phyloP scores from a whole-genome alignment of 2,113 vertebrate genomes.

The Heptranchias perlo region DNA sequence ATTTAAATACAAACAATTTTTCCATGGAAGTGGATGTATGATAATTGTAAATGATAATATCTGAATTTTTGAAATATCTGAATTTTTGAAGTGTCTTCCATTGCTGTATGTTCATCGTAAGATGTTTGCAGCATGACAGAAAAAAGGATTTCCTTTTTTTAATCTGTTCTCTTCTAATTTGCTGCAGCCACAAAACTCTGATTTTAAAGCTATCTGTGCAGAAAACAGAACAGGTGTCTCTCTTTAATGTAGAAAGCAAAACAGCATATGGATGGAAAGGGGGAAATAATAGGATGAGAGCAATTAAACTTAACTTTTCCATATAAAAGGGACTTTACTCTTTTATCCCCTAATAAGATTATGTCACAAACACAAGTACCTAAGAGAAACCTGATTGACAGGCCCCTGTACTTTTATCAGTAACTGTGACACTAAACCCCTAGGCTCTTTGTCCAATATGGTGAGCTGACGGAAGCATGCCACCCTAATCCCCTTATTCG shows the following conservation, averaged over 20 bases:
- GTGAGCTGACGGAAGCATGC: conserved; percentile 94
- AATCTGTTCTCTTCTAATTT: neutral
- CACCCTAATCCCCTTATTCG: conserved; percentile 98
- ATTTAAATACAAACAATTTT: neutral
- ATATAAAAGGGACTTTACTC: conserved; percentile 70
- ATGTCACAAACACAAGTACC: conserved; percentile 78
- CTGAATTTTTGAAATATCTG: neutral
- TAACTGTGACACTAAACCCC: conserved; percentile 86
- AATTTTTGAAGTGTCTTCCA: neutral
- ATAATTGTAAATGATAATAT: neutral
- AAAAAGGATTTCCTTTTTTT: neutral
- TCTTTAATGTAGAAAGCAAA: conserved; percentile 32
- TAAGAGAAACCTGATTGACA: conserved; percentile 81
- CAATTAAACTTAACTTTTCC: conserved; percentile 74
- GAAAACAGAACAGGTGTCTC: conserved; percentile 34
- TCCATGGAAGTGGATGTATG: neutral
- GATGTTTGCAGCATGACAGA: neutral
- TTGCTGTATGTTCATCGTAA: neutral
- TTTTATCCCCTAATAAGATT: conserved; percentile 98
- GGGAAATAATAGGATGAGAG: conserved; percentile 50
- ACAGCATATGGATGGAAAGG: conserved; percentile 50
- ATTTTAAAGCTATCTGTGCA: neutral
- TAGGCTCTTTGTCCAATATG: conserved; percentile 77
- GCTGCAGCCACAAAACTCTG: neutral
- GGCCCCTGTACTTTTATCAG: conserved; percentile 94